Evolutionary conservation across 2,113 vertebrate species (phyloP).

Genomic region (Paralichthys olivaceus): DNA sequence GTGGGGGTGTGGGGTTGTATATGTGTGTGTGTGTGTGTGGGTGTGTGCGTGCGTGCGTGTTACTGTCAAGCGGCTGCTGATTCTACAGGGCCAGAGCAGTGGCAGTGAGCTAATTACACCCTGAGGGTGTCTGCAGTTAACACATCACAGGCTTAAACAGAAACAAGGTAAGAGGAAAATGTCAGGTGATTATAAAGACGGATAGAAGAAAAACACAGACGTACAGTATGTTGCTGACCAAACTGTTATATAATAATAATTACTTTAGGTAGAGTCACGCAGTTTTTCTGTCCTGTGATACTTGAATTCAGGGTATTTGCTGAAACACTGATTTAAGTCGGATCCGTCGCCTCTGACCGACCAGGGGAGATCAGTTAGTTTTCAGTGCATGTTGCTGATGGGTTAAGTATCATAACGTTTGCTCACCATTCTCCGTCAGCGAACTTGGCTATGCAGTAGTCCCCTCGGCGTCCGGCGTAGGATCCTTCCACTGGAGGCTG

Average conservation of each 20-base stretch:
- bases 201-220: neutral
- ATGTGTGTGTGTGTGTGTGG: conserved; percentile 21
- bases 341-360: no score
- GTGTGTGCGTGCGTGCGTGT: conserved; percentile 13
- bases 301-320: no score
- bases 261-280: no score
- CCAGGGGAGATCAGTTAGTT: no score
- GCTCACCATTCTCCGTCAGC: conserved; percentile 94
- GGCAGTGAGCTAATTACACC: conserved; percentile 65
- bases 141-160: conserved; percentile 52
- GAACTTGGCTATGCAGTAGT: conserved; percentile 96
- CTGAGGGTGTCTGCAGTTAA: conserved; percentile 59
- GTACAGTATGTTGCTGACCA: neutral
- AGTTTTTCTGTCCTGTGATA: no score
- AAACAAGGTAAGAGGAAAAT: conserved; percentile 49
- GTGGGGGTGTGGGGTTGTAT: conserved; percentile 34
- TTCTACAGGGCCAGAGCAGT: conserved; percentile 56
- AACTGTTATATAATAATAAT: neutral
- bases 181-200: conserved; percentile 16
- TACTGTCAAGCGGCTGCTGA: conserved; percentile 54
- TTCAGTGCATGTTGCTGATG: no score
- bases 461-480: conserved; percentile 88
- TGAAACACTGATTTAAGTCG: no score
- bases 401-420: neutral
- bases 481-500: conserved; percentile 93